Base-by-base conservation (phyloP, 2,888 invertebrate species). In the Leistus spinibarbis region DNA sequence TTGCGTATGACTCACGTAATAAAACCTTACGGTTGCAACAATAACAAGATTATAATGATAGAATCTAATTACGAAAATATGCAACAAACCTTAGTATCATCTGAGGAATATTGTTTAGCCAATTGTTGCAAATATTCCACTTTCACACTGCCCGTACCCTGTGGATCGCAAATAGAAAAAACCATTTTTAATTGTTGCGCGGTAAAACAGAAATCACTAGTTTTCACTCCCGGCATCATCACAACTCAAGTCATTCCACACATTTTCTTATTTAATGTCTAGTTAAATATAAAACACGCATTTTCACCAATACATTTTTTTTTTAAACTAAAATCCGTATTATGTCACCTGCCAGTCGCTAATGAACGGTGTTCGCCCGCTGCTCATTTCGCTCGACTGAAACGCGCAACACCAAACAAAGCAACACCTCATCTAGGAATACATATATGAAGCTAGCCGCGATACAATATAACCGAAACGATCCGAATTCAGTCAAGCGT, bases 111-210 rank as follows among this genome's bases (percentile, higher is more conserved):
- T 54, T 79, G 78, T 57, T 79, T 78, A 5, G 83, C 85, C 60
- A 85, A 79, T 66, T 82, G 80, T 60, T 82, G 80, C 65, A 85
- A 79, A 76, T 83, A 80, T 74, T 83, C 81, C 71, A 84, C 78
- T 54, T 81, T 81, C 57, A 85, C 82, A 73, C 80, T 77, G 3
- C 85, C 85, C 3, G 81, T 82, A 22, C 80, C 79, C n/a, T 80
- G 80, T 3, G 84, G 84, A 78, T 85, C 84, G 76, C 85, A 85
- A 63, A 84, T 77, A 56, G 80, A 79, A 76, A 85, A 84, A 76
- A 84, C 84, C 65, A 80, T 82, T 73, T 83, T 79, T 77, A 85
- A 79, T 66, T 85, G 82, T 72, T 80, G 79, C 78, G 79, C 78
- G 2, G 82, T 40, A 40, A 40, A 40, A 40, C 40, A 40, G 3